Conservation (phyloP, 1,140 invertebrate genomes). For the Argopecten irradians region DNA sequence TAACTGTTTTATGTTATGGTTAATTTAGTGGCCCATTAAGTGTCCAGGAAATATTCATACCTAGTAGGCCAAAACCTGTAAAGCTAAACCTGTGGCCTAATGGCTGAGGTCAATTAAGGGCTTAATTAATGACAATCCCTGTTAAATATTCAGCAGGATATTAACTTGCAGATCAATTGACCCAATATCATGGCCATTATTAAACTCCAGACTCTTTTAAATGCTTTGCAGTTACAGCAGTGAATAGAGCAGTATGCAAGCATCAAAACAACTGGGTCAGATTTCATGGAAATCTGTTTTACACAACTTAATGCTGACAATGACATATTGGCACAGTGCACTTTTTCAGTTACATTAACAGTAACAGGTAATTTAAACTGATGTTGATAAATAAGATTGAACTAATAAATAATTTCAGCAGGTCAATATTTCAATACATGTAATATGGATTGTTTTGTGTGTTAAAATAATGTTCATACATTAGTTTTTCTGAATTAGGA, state of each 20-base stretch:
- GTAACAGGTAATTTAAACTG: too few relatives aligned
- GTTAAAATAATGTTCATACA: too few relatives aligned
- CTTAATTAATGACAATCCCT: background rate
- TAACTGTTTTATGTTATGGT: constrained; percentile 4
- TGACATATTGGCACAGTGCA: too few relatives aligned
- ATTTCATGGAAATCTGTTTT: too few relatives aligned
- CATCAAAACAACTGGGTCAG: too few relatives aligned
- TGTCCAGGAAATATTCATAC: background rate
- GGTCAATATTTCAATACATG: too few relatives aligned
- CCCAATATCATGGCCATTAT: background rate
- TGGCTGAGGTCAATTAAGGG: background rate
- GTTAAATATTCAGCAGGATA: background rate
- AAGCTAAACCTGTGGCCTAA: background rate
- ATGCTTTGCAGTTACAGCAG: background rate
- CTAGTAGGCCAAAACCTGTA: background rate
- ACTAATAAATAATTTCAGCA: too few relatives aligned
- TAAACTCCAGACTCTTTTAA: background rate
- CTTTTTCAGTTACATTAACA: too few relatives aligned
- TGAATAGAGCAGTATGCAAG: background rate
- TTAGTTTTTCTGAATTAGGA: too few relatives aligned
- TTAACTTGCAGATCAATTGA: background rate
- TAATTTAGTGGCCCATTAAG: background rate
- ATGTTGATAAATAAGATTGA: too few relatives aligned
- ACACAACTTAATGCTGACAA: too few relatives aligned
- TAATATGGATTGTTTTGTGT: too few relatives aligned